These are phyloP conservation scores for Ichneumon xanthorius DNA, from an alignment of 2,888 invertebrate species.

Conservation along the genomic window DNA sequence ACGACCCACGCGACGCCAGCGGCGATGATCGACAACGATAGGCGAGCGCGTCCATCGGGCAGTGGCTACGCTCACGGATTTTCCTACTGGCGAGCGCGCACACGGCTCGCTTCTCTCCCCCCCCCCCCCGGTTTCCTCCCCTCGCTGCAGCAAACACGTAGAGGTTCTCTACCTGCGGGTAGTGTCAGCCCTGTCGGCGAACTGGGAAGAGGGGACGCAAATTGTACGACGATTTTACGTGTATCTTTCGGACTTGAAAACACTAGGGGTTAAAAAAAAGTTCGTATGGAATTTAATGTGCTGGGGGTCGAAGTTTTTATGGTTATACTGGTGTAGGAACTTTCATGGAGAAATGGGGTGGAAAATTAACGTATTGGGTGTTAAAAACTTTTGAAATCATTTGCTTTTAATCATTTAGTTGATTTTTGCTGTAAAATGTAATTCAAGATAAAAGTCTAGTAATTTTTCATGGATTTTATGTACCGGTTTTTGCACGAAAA, in stretches of 20 bases:
- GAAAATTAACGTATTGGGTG: too few species aligned
- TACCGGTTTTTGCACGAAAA: too few species aligned
- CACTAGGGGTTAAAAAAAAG: too few species aligned
- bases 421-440: too few species aligned
- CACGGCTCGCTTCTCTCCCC: not conserved
- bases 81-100: not conserved
- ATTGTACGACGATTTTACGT: not conserved
- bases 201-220: not conserved
- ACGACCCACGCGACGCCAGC: constrained; percentile 46
- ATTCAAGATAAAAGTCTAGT: too few species aligned
- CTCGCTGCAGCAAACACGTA: not conserved
- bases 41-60: constrained; percentile 22
- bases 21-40: constrained; percentile 36
- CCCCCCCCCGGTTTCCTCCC: constrained; percentile 18
- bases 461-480: too few species aligned
- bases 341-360: too few species aligned
- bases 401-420: too few species aligned
- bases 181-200: not conserved
- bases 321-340: too few species aligned
- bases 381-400: too few species aligned
- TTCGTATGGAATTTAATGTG: too few species aligned
- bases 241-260: not conserved
- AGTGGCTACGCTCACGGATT: constrained; percentile 55
- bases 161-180: constrained; percentile 10
- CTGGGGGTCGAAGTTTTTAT: too few species aligned